Evolutionary conservation across 2,113 vertebrate genomes (phyloP).

Genomic region (Odontophorus gujanensis): DNA sequence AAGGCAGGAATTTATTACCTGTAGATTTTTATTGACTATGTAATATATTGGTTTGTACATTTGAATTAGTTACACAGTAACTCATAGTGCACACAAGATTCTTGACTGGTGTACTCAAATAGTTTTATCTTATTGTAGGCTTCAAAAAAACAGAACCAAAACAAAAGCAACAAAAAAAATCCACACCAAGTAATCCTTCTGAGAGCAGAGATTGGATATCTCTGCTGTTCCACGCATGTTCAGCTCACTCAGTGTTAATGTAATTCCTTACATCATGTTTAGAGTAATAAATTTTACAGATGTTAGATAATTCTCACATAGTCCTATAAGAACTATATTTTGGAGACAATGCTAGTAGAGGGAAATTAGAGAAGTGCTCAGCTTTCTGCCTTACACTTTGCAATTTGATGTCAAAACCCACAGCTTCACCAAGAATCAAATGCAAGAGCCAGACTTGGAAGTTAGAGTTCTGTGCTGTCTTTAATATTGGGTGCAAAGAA

Average conservation of each 20-base stretch:
- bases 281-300: background rate
- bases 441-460: background rate
- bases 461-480: background rate
- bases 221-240: background rate
- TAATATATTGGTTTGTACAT: background rate
- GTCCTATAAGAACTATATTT: background rate
- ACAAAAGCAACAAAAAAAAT: no score
- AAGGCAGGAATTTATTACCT: background rate
- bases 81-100: background rate
- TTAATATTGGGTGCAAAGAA: background rate
- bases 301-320: background rate
- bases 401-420: background rate
- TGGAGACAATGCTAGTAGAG: background rate
- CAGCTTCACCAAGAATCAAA: background rate
- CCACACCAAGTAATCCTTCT: background rate
- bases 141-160: fast-evolving
- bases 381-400: background rate
- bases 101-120: background rate
- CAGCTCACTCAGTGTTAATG: background rate
- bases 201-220: background rate
- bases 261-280: background rate
- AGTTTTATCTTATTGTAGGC: background rate
- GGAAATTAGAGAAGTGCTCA: background rate
- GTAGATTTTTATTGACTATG: background rate
- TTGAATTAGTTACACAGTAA: background rate